phyloP scores from a whole-genome alignment of 2,888 invertebrate genomes.

The Isoperla grammatica region DNA sequence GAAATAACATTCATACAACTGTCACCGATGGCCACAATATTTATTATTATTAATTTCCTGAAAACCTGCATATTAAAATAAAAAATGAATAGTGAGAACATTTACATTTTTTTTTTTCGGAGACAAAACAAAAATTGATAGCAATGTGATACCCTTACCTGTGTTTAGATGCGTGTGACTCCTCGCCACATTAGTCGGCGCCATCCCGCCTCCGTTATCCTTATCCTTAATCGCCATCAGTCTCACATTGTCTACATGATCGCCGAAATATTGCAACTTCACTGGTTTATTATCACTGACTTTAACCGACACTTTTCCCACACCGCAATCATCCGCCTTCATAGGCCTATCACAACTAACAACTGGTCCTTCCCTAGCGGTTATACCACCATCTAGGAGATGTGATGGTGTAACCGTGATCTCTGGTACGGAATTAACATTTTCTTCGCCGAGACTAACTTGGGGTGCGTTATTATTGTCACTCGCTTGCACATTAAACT shows the following conservation, averaged over 20 bases:
- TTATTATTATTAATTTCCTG: too few species aligned
- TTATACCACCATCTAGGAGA: too few species aligned
- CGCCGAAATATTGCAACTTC: neutral
- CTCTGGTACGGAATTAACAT: too few species aligned
- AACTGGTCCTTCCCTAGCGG: slow-evolving; percentile 7
- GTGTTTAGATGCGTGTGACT: neutral
- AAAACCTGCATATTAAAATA: too few species aligned
- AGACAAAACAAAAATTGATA: too few species aligned
- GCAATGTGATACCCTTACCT: too few species aligned
- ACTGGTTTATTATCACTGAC: neutral
- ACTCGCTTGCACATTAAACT: slow-evolving; percentile 34
- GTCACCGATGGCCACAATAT: too few species aligned
- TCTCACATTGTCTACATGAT: neutral
- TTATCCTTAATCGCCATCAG: slow-evolving; percentile 1
- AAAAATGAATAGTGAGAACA: too few species aligned
- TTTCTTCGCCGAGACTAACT: neutral
- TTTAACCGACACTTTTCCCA: slow-evolving; percentile 1
- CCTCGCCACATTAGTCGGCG: slow-evolving; percentile 2
- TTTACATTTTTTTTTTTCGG: too few species aligned
- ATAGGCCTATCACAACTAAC: slow-evolving; percentile 18
- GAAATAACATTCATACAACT: too few species aligned
- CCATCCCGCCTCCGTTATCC: neutral
- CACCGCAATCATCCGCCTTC: neutral
- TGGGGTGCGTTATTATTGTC: slow-evolving; percentile 21
- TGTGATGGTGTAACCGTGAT: too few species aligned